Conservation (phyloP, 2,113 vertebrate genomes). For the Oreocharis arfaki region DNA sequence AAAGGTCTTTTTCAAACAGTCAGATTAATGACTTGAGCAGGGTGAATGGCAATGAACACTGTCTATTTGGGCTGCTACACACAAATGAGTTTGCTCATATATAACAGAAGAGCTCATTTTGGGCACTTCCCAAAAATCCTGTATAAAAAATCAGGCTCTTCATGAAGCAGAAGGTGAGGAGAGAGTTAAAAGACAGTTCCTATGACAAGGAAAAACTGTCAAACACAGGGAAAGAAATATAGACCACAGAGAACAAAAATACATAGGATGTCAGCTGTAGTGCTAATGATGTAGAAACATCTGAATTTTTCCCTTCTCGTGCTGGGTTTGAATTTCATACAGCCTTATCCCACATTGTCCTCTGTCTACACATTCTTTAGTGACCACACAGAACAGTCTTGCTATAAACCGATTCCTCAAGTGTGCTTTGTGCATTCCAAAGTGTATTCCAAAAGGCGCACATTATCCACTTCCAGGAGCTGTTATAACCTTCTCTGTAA, state of each 20-base stretch:
- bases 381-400: neutral
- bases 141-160: neutral
- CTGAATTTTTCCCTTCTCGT: neutral
- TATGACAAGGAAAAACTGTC: neutral
- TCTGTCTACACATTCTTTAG: neutral
- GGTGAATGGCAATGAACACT: neutral
- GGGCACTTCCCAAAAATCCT: neutral
- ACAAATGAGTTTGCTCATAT: accelerated
- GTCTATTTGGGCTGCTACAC: neutral
- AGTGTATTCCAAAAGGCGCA: neutral
- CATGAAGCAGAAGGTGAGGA: neutral
- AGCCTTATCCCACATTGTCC: neutral
- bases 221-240: neutral
- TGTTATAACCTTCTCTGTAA: neutral
- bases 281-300: neutral
- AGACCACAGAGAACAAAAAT: neutral
- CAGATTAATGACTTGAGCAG: neutral
- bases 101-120: neutral
- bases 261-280: neutral
- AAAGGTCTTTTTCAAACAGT: neutral
- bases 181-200: neutral
- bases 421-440: neutral
- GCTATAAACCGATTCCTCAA: neutral
- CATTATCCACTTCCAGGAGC: neutral
- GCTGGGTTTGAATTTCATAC: neutral